Evolutionary conservation across 2,888 invertebrate genomes (phyloP).

Genomic region (Chesias legatella): DNA sequence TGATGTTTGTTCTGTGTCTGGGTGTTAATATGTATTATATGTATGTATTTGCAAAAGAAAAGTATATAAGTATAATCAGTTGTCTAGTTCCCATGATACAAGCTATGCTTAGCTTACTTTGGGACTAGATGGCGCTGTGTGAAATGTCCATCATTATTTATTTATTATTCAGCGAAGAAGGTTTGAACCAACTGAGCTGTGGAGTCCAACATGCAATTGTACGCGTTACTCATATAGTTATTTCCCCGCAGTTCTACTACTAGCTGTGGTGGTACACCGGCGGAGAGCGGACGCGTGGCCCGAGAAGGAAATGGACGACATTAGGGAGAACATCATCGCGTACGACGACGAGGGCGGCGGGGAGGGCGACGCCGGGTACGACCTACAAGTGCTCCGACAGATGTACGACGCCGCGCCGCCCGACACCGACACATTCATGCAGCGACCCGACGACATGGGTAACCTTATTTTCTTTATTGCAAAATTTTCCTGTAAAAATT

Average conservation of each 20-base stretch:
- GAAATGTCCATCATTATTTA: no score
- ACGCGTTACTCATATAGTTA: conserved; percentile 9
- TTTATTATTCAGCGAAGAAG: no score
- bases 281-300: conserved; percentile 91
- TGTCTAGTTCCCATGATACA: no score
- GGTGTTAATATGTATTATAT: no score
- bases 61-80: no score
- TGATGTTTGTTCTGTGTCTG: no score
- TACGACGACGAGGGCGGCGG: conserved; percentile 99
- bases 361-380: conserved; percentile 96
- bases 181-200: no score
- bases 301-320: conserved; percentile 96
- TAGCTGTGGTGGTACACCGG: conserved; percentile 95
- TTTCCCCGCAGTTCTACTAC: conserved; percentile 83
- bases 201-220: neutral
- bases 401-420: conserved; percentile 82
- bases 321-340: conserved; percentile 97
- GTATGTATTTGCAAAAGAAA: no score
- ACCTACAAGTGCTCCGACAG: conserved; percentile 88
- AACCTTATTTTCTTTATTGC: no score
- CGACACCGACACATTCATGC: conserved; percentile 76
- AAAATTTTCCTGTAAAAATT: no score
- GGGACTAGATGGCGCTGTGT: no score
- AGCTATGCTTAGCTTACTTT: no score
- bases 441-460: conserved; percentile 49